These are phyloP conservation scores for Lepus timidus DNA, from an alignment of 2,113 vertebrate species.

Conservation along the genomic window DNA sequence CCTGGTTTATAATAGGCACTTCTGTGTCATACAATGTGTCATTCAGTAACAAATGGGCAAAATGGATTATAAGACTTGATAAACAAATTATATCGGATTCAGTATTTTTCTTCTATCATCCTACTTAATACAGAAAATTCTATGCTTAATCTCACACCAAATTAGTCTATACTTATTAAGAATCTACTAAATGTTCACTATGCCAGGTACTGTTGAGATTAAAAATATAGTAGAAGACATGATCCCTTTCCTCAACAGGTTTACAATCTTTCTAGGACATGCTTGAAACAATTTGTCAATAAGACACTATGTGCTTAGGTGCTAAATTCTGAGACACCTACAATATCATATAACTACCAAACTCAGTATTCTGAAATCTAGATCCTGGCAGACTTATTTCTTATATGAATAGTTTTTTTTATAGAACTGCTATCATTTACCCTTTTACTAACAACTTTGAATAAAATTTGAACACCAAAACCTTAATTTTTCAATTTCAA, in stretches of 20 bases:
- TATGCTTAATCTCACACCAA: not conserved
- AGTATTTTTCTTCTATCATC: not conserved
- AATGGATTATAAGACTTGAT: conserved; percentile 21
- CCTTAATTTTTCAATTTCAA: not conserved
- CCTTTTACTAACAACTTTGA: conserved; percentile 20
- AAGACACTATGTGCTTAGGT: conserved; percentile 13
- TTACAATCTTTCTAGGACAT: conserved; percentile 14
- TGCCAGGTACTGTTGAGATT: not conserved
- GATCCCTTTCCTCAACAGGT: not conserved
- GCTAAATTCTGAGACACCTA: conserved; percentile 11
- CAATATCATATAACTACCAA: conserved; percentile 21
- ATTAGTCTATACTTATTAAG: not conserved
- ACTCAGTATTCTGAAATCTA: conserved; percentile 41
- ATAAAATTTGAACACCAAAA: conserved; percentile 33
- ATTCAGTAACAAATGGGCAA: conserved; percentile 3
- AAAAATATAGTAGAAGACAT: not conserved
- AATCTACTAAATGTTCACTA: not conserved
- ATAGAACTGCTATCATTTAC: not conserved
- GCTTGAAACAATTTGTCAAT: conserved; percentile 3
- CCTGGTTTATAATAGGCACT: not conserved
- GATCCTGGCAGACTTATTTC: conserved; percentile 8
- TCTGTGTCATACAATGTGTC: not conserved
- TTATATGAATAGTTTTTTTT: conserved; percentile 24
- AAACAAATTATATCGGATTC: conserved; percentile 32
- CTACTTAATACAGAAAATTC: not conserved